Evolutionary conservation across 1,140 invertebrate genomes (phyloP), one percentile per base, ranked within the genome.

Genomic region (Onthophagus taurus): DNA sequence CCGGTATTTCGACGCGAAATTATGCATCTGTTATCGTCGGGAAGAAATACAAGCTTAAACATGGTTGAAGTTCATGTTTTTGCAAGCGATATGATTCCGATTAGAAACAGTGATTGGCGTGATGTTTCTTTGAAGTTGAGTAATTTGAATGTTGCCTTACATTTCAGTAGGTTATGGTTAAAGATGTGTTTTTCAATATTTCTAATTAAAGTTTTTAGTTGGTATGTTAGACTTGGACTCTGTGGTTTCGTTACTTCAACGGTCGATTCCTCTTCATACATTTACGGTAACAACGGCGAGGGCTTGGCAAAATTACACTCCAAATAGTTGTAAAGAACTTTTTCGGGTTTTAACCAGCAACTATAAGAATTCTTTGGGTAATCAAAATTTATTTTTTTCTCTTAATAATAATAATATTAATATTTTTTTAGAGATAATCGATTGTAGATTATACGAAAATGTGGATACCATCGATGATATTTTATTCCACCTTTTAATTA

Each of bases 401-500:
- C n/a, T n/a, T n/a, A n/a, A n/a, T n/a, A n/a, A n/a, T n/a, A n/a
- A n/a, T n/a, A n/a, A n/a, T n/a, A n/a, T n/a, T n/a, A n/a, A n/a
- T n/a, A n/a, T 21, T 21, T 37, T 37, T 37, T 21, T 37, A 37
- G 35, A 37, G 35, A 12, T 21, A 16, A 21, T 37, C 13, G 35
- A 37, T 23, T 37, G 35, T 16, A 37, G 35, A 17, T 37, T 37
- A 21, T 37, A 37, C 35, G 35, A 37, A 37, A 37, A 37, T 21
- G 35, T 37, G 4, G 35, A 37, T 21, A 21, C 24, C 11, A 21
- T 21, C 2, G 35, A 37, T 21, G 35, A 37, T 21, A 37, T 37
- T 18, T 16, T 37, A 2, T n/a, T 19, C 2, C 35, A 21, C 9
- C 5, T 37, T 18, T 13, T 37, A n/a, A 37, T 12, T 8, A 21